A percentile compares a stretch with the other conserved stretches of the same genome.
Evolutionary conservation across 2,888 invertebrate species (phyloP).

Genomic region (Dilophus febrilis): DNA sequence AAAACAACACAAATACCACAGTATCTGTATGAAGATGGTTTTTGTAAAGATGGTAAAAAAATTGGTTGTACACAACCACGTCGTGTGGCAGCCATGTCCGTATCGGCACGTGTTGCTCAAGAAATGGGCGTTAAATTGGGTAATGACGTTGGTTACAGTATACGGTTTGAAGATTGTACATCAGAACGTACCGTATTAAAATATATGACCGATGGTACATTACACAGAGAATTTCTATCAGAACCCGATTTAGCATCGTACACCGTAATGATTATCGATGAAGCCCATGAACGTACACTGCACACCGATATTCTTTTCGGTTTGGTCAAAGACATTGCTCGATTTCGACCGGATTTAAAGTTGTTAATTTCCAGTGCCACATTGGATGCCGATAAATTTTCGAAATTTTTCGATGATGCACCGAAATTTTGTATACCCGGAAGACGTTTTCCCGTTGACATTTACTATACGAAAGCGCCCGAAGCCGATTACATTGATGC

Average conservation of each 20-base stretch:
- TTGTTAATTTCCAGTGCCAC: constrained; percentile 96
- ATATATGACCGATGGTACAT: constrained; percentile 98
- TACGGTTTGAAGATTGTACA: constrained; percentile 98
- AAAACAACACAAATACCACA: constrained; percentile 99
- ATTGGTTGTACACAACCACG: constrained; percentile 97
- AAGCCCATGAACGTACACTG: constrained; percentile 95
- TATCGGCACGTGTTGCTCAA: constrained; percentile 92
- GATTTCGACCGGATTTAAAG: constrained; percentile 87
- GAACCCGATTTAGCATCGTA: constrained; percentile 94
- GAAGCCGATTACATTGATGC: constrained; percentile 99
- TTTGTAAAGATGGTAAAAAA: constrained; percentile 63
- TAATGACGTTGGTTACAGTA: constrained; percentile 76
- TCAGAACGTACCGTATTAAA: constrained; percentile 92
- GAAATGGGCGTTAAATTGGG: constrained; percentile 96
- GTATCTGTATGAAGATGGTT: constrained; percentile 89
- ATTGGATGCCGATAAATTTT: constrained; percentile 94
- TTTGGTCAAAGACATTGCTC: constrained; percentile 85
- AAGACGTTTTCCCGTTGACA: constrained; percentile 92
- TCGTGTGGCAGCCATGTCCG: constrained; percentile 99
- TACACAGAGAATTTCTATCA: constrained; percentile 90
- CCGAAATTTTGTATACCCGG: constrained; percentile 97
- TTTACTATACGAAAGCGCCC: constrained; percentile 97
- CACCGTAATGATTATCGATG: constrained; percentile 98
- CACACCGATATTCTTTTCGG: constrained; percentile 98
- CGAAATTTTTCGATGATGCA: constrained; percentile 94